phyloP scores from a whole-genome alignment of 2,113 vertebrate species.

The Recurvirostra avosetta region DNA sequence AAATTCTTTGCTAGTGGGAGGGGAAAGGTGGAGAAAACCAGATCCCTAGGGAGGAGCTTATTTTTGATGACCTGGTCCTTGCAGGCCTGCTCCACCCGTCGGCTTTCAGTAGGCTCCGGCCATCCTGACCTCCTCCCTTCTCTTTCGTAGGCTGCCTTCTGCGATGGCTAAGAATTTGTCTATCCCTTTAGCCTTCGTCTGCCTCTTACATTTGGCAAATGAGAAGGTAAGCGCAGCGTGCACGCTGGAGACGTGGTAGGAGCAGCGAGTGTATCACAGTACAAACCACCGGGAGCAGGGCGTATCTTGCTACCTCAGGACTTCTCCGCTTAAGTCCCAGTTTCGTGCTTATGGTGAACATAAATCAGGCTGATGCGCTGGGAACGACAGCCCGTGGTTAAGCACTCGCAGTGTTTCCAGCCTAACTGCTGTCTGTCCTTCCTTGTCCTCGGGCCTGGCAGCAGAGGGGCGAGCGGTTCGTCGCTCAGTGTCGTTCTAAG shows the following conservation, averaged over 20 bases:
- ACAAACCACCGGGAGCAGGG: too few species aligned
- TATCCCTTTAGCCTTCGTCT: conserved; percentile 86
- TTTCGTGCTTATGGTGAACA: background rate
- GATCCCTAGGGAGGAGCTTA: background rate
- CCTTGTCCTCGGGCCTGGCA: background rate
- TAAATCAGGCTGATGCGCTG: background rate
- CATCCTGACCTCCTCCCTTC: background rate
- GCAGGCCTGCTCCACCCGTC: background rate
- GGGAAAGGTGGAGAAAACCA: background rate
- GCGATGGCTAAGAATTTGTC: conserved; percentile 89
- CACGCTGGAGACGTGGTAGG: rapidly evolving
- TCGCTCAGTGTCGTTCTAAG: background rate
- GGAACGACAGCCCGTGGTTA: too few species aligned
- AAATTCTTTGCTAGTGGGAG: background rate
- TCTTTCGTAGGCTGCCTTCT: conserved; percentile 78
- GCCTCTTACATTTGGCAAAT: conserved; percentile 90
- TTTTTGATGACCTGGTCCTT: background rate
- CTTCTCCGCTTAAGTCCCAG: background rate
- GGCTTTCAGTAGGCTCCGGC: background rate
- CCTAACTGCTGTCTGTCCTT: background rate
- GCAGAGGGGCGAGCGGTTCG: background rate
- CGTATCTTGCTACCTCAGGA: rapidly evolving
- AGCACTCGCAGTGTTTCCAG: background rate
- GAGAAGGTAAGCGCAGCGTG: conserved; percentile 82
- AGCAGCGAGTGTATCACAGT: background rate